Evolutionary conservation across 2,888 invertebrate genomes (phyloP).

Genomic region (Octodonta nipae): DNA sequence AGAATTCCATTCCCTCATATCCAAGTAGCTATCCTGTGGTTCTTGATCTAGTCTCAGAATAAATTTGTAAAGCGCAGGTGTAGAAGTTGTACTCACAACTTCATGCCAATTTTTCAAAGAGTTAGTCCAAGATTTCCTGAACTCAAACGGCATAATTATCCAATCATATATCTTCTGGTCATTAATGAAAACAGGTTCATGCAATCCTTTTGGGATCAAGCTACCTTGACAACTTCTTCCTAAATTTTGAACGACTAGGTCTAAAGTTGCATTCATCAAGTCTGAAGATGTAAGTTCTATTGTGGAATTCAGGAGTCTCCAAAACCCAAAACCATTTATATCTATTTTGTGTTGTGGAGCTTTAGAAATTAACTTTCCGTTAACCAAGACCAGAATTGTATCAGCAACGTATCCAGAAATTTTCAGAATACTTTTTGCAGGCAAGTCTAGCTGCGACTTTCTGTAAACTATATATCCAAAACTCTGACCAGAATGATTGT

Average conservation of each 20-base stretch:
- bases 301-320: constrained; percentile 26
- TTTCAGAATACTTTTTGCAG: constrained; percentile 21
- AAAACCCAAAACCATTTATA: constrained; percentile 34
- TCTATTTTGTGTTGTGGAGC: constrained; percentile 21
- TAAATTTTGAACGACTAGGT: constrained; percentile 56
- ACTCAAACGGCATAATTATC: constrained; percentile 14
- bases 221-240: constrained; percentile 55
- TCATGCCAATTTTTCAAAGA: constrained; percentile 25
- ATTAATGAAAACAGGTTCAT: constrained; percentile 28
- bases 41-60: constrained; percentile 9
- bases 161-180: constrained; percentile 10
- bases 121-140: constrained; percentile 25
- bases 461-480: constrained; percentile 43
- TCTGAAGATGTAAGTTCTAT: constrained; percentile 12
- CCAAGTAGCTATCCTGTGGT: constrained; percentile 11
- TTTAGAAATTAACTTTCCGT: constrained; percentile 30
- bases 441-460: constrained; percentile 22
- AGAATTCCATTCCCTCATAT: constrained; percentile 13
- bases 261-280: constrained; percentile 26
- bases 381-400: constrained; percentile 37
- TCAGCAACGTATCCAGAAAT: constrained; percentile 35
- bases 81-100: constrained; percentile 5
- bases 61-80: constrained; percentile 15
- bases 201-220: constrained; percentile 30
- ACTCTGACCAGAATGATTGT: constrained; percentile 38